phyloP scores from a whole-genome alignment of 2,888 invertebrate genomes.

The Microctonus hyperodae region DNA sequence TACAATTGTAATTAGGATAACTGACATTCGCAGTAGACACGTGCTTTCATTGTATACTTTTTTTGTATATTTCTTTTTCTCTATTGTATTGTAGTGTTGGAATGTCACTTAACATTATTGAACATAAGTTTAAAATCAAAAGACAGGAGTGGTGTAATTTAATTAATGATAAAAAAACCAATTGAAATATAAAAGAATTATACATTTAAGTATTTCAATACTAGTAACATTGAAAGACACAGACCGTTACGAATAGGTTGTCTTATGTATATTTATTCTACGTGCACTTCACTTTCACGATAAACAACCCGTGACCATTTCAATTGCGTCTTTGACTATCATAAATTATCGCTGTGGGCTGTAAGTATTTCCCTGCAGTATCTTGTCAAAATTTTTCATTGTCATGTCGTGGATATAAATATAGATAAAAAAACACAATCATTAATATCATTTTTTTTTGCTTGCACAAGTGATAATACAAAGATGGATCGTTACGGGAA shows the following conservation, averaged over 20 bases:
- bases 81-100: background rate
- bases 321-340: background rate
- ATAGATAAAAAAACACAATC: background rate
- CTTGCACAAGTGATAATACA: too few relatives aligned
- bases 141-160: background rate
- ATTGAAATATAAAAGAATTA: too few relatives aligned
- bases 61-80: too few relatives aligned
- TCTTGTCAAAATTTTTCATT: background rate
- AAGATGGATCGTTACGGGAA: background rate
- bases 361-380: too few relatives aligned
- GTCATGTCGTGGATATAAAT: background rate
- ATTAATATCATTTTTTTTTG: too few relatives aligned
- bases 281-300: conserved; percentile 28
- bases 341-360: background rate
- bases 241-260: conserved; percentile 4
- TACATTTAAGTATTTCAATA: background rate
- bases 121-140: background rate
- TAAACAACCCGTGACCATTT: conserved; percentile 26
- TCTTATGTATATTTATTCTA: background rate
- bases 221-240: background rate
- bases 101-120: background rate
- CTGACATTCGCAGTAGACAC: background rate
- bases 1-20: conserved; percentile 12
- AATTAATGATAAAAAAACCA: too few relatives aligned
- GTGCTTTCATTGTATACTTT: background rate